Evolutionary conservation across 2,797 vertebrate genomes (phyloP), one percentile per base, ranked within the genome.

Genomic region (Microcaecilia unicolor): DNA sequence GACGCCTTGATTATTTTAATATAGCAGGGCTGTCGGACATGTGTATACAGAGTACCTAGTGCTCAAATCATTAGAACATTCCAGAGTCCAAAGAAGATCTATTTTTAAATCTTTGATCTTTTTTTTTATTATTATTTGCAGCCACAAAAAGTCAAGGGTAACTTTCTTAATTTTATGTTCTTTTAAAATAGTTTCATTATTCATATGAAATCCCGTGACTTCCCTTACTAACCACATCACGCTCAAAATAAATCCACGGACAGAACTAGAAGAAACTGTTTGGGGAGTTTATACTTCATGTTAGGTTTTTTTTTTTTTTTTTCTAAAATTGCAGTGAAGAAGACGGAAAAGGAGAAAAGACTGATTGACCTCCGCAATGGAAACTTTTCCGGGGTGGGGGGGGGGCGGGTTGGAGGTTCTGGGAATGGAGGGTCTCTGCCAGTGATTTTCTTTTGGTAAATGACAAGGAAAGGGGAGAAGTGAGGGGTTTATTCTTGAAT

Each of bases 1-100:
- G 73, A 71, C 65, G 61, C 63, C 31, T 78, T 74, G 69, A 61
- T 78, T 78, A 78, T 79, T 80, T 73, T 58, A 69, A 55, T 64
- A 41, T 25, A 48, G 62, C 19, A 6, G 54, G 45, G 25, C 43
- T 47, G 48, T 38, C 32, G 45, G 34, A 39, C 16, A 41, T 42
- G 51, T 51, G 36, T 44, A 42, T 51, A 41, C 31, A 42, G 39
- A 46, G 27, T 25, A 24, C 34, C 39, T 43, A 32, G 35, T 14
- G 12, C 48, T 52, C 52, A 41, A 48, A 55, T 45, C 54, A 31
- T 35, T 35, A 12, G 48, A 41, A 25, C 31, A 46, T 51, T 49
- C 41, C 31, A 15, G 15, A 41, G 46, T 19, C 25, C 9, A 22
- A 25, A 20, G 25, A 2, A 28, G 29, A 8, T 17, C 32, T 51